Conservation (phyloP, 2,888 invertebrate genomes). For the Erynnis tages region DNA sequence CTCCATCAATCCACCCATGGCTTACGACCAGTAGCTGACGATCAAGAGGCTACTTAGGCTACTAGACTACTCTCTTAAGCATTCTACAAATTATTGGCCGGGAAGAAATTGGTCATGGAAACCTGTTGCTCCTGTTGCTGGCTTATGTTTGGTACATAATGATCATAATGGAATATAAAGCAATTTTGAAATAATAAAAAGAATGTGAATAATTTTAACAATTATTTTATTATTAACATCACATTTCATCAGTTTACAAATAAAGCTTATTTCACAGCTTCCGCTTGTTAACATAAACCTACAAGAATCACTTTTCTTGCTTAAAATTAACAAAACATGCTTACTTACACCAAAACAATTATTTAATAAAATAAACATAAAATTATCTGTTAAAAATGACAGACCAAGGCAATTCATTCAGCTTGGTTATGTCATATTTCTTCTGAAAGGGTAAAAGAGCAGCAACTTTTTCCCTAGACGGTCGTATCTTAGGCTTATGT, state of each 20-base stretch:
- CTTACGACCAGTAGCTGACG: too few relatives aligned
- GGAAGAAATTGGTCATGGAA: too few relatives aligned
- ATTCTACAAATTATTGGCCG: too few relatives aligned
- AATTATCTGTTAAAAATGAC: slow-evolving; percentile 60
- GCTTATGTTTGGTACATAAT: too few relatives aligned
- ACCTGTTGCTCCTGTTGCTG: too few relatives aligned
- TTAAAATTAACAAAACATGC: slow-evolving; percentile 31
- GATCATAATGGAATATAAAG: too few relatives aligned
- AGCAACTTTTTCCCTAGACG: slow-evolving; percentile 34
- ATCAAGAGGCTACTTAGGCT: too few relatives aligned
- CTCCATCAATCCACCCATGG: too few relatives aligned
- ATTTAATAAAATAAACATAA: slow-evolving; percentile 6
- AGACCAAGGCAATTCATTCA: slow-evolving; percentile 67
- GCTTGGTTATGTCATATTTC: slow-evolving; percentile 53
- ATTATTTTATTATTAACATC: too few relatives aligned
- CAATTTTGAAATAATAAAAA: too few relatives aligned
- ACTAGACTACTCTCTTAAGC: too few relatives aligned
- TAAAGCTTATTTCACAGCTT: slow-evolving; percentile 19
- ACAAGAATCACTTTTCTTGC: slow-evolving; percentile 18
- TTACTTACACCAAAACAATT: slow-evolving; percentile 31
- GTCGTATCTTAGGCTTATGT: slow-evolving; percentile 38
- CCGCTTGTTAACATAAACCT: slow-evolving; percentile 8
- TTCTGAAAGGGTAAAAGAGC: slow-evolving; percentile 45
- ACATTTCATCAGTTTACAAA: background rate
- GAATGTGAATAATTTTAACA: too few relatives aligned